A percentile compares a stretch with the other conserved stretches of the same genome.
These are phyloP conservation scores for Fissipunctia ypsillon DNA, from an alignment of 2,888 invertebrate species.

Conservation along the genomic window DNA sequence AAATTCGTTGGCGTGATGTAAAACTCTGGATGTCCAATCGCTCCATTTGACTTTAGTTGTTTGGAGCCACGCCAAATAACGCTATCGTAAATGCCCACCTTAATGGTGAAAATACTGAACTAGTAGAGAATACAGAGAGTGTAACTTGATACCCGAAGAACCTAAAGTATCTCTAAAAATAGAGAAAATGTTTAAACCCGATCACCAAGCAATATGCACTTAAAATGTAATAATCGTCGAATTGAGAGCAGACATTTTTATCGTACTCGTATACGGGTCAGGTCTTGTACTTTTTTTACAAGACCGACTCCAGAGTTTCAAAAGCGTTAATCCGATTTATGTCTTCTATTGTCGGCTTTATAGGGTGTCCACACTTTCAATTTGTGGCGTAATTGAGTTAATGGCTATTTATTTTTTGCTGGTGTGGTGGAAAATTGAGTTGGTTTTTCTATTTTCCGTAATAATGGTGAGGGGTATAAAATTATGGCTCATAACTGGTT, in stretches of 20 bases:
- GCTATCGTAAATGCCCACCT: no score
- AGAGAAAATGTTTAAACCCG: not conserved
- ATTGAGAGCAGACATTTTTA: constrained; percentile 25
- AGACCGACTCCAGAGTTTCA: constrained; percentile 61
- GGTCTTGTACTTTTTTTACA: constrained; percentile 51
- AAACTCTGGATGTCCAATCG: no score
- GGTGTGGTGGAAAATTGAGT: constrained; percentile 32
- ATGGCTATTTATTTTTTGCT: constrained; percentile 38
- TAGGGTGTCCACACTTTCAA: constrained; percentile 53
- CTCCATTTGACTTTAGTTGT: no score
- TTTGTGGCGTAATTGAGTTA: constrained; percentile 40
- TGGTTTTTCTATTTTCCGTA: constrained; percentile 35
- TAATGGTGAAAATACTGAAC: no score
- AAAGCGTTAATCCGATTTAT: constrained; percentile 70
- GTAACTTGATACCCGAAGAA: no score
- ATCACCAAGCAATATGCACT: constrained; percentile 12
- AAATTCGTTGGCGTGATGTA: no score
- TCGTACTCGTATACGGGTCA: constrained; percentile 26
- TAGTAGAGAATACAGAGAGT: not conserved
- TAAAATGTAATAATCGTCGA: constrained; percentile 35
- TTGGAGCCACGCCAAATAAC: no score
- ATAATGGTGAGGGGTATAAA: constrained; percentile 14
- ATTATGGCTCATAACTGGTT: constrained; percentile 21
- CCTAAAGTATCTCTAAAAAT: not conserved
- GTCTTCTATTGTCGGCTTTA: constrained; percentile 65